These are phyloP conservation scores for Cryptus viduatorius DNA, from an alignment of 2,888 invertebrate genomes.

Conservation along the genomic window DNA sequence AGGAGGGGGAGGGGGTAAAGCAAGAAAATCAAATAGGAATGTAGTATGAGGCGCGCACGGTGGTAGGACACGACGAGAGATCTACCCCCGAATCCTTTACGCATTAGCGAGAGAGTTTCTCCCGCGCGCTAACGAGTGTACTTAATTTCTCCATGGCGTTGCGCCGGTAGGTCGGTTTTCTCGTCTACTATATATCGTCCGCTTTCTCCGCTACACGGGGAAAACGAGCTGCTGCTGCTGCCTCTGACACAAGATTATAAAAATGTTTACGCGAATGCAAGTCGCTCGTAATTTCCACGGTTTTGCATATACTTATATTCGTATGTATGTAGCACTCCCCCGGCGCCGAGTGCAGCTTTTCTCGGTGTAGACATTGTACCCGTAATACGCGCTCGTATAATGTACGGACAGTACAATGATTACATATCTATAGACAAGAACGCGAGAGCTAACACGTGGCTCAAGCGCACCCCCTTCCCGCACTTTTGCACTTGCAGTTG, in stretches of 20 bases:
- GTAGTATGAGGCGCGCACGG: conserved; percentile 41
- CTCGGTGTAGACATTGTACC: conserved; percentile 7
- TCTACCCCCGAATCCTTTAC: conserved; percentile 75
- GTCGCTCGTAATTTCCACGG: conserved; percentile 71
- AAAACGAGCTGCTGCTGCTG: conserved; percentile 69
- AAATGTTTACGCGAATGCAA: conserved; percentile 77
- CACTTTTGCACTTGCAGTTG: conserved; percentile 32
- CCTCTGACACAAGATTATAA: conserved; percentile 79
- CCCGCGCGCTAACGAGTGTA: conserved; percentile 78
- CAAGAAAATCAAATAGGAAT: conserved; percentile 45
- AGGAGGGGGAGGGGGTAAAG: neutral
- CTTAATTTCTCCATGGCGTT: conserved; percentile 77
- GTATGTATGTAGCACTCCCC: neutral
- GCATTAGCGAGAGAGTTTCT: conserved; percentile 79
- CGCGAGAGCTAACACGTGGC: conserved; percentile 31
- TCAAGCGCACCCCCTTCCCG: neutral
- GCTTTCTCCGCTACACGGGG: conserved; percentile 8
- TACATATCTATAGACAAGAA: conserved; percentile 28
- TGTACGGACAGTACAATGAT: conserved; percentile 25
- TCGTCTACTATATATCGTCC: conserved; percentile 24
- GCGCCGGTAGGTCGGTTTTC: conserved; percentile 31
- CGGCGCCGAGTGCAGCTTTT: neutral
- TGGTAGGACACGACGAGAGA: conserved; percentile 53
- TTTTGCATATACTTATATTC: conserved; percentile 28
- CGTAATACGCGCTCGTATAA: conserved; percentile 14